Evolutionary conservation across 30 jellyfish, hydroid and myxozoan species (phyloP).

Genomic region (Chironex yamaguchii): DNA sequence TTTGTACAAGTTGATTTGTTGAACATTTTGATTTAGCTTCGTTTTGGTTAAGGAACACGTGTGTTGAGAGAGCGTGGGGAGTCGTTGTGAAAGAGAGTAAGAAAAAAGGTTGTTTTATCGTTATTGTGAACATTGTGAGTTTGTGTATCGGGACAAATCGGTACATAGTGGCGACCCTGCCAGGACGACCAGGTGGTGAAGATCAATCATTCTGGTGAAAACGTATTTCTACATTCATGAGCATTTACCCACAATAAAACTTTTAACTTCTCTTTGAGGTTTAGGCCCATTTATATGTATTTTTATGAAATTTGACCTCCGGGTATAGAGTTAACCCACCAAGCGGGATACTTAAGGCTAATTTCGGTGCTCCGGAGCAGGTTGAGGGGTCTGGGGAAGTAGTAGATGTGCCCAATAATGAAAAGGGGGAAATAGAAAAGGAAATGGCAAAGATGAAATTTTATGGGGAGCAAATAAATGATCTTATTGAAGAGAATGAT

Average conservation of each 20-base stretch:
- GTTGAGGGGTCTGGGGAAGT: slow-evolving; percentile 48
- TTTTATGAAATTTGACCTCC: too few relatives aligned
- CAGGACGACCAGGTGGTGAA: slow-evolving; percentile 39
- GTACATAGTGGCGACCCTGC: slow-evolving; percentile 69
- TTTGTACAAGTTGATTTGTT: too few relatives aligned
- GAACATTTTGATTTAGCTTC: slow-evolving; percentile 5
- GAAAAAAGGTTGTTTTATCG: too few relatives aligned
- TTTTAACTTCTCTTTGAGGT: too few relatives aligned
- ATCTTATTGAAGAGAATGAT: slow-evolving; percentile 54
- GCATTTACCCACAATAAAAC: slow-evolving; percentile 16
- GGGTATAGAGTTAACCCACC: too few relatives aligned
- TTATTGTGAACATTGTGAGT: too few relatives aligned
- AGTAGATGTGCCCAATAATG: slow-evolving; percentile 11
- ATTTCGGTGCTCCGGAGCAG: slow-evolving; percentile 57
- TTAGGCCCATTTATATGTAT: too few relatives aligned
- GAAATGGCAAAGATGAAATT: slow-evolving; percentile 50
- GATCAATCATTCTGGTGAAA: slow-evolving; percentile 2
- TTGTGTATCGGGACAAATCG: slow-evolving; percentile 31
- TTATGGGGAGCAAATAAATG: slow-evolving; percentile 65
- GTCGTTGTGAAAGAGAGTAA: too few relatives aligned
- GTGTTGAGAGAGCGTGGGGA: neutral
- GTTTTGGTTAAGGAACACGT: slow-evolving; percentile 17
- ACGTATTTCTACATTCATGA: slow-evolving; percentile 36
- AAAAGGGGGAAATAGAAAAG: slow-evolving; percentile 53
- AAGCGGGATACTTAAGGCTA: slow-evolving; percentile 27